A percentile compares a stretch with the other conserved stretches of the same genome.
Evolutionary conservation across 2,797 vertebrate genomes (phyloP).

Genomic region (Rhadinocentrus ornatus): DNA sequence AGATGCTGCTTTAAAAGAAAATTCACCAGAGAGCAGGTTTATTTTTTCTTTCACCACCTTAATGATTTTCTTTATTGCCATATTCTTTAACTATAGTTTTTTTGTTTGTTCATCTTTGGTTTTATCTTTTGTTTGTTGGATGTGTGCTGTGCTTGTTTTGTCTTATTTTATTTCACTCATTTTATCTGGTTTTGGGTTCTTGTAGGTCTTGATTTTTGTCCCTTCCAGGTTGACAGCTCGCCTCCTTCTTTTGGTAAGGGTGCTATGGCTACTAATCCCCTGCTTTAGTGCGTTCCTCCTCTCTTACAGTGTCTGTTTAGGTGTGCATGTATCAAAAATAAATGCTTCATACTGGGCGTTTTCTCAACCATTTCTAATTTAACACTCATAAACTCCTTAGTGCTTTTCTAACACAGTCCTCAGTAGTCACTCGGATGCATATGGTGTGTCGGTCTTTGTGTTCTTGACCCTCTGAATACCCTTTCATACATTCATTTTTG

Average conservation of each 20-base stretch:
- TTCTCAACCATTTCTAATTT: slow-evolving; percentile 56
- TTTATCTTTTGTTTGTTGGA: slow-evolving; percentile 74
- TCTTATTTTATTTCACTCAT: slow-evolving; percentile 91
- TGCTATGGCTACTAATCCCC: slow-evolving; percentile 85
- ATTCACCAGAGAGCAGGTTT: slow-evolving; percentile 49
- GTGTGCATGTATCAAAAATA: slow-evolving; percentile 61
- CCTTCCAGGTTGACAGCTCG: slow-evolving; percentile 99
- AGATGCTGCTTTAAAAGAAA: slow-evolving; percentile 35
- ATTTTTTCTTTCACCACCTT: slow-evolving; percentile 49
- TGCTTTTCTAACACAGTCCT: slow-evolving; percentile 64
- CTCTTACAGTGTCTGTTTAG: slow-evolving; percentile 58
- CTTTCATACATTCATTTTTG: slow-evolving; percentile 38
- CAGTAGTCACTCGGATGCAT: slow-evolving; percentile 42
- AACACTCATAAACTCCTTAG: slow-evolving; percentile 57
- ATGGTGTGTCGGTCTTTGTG: slow-evolving; percentile 53
- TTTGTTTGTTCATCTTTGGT: slow-evolving; percentile 49
- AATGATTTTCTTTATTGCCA: slow-evolving; percentile 43
- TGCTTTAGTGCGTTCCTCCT: slow-evolving; percentile 82
- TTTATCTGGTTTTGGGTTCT: slow-evolving; percentile 99
- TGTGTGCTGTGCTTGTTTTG: slow-evolving; percentile 74
- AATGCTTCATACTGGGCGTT: slow-evolving; percentile 54
- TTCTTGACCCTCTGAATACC: slow-evolving; percentile 30
- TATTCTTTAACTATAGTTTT: slow-evolving; percentile 70
- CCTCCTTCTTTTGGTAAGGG: slow-evolving; percentile 99
- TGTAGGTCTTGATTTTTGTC: slow-evolving; percentile 99